Evolutionary conservation across 2,888 invertebrate genomes (phyloP).

Genomic region (Ferdinandea cuprea): DNA sequence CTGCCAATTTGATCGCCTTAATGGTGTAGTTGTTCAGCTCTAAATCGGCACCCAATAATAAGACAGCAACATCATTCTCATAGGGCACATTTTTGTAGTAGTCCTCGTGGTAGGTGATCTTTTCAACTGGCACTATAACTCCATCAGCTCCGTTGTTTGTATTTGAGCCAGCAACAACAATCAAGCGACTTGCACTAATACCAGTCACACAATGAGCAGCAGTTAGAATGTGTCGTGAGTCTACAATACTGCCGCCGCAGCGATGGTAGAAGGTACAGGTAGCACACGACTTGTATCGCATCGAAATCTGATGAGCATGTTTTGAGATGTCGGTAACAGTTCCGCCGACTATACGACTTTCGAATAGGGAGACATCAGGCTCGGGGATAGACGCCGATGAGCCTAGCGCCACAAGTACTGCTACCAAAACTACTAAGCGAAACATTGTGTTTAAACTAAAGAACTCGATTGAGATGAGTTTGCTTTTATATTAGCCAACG

Average conservation of each 20-base stretch:
- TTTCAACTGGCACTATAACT: slow-evolving; percentile 83
- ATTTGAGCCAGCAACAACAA: slow-evolving; percentile 85
- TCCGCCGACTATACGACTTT: slow-evolving; percentile 80
- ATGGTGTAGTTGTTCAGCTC: slow-evolving; percentile 79
- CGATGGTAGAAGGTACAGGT: slow-evolving; percentile 74
- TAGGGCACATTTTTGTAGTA: slow-evolving; percentile 81
- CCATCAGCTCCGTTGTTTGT: slow-evolving; percentile 83
- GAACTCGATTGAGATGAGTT: background rate
- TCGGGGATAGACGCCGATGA: slow-evolving; percentile 39
- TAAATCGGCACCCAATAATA: slow-evolving; percentile 76
- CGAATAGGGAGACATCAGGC: background rate
- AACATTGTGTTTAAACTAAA: slow-evolving; percentile 52
- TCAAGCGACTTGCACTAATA: slow-evolving; percentile 73
- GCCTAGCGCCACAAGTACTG: slow-evolving; percentile 75
- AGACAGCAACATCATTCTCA: slow-evolving; percentile 85
- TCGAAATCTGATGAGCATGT: slow-evolving; percentile 79
- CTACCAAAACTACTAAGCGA: slow-evolving; percentile 24
- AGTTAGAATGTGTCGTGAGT: slow-evolving; percentile 75
- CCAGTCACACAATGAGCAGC: slow-evolving; percentile 80
- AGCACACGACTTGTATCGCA: slow-evolving; percentile 77
- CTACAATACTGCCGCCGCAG: slow-evolving; percentile 79
- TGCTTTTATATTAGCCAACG: slow-evolving; percentile 40
- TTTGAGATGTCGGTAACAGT: slow-evolving; percentile 75
- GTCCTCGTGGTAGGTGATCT: slow-evolving; percentile 83
- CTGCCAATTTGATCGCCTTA: slow-evolving; percentile 76